phyloP scores from a whole-genome alignment of 2,797 vertebrate genomes.

The Sebastes melanostomus region DNA sequence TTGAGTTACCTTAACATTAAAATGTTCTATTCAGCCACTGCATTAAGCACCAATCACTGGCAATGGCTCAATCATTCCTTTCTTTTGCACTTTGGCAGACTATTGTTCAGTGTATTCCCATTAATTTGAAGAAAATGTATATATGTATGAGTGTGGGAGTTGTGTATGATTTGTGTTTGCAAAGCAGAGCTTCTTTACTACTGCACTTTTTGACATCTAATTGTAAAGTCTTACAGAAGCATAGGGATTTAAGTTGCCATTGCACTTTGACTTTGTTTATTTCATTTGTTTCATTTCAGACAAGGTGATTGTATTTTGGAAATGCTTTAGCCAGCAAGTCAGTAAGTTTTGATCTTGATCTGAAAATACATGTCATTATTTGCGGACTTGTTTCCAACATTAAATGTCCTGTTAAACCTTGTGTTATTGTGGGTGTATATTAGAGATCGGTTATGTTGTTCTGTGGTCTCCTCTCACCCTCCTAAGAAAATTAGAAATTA shows the following conservation, averaged over 20 bases:
- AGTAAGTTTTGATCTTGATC: slow-evolving; percentile 25
- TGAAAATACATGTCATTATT: slow-evolving; percentile 1
- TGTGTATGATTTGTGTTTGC: slow-evolving; percentile 22
- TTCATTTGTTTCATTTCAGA: slow-evolving; percentile 61
- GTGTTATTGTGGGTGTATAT: slow-evolving; percentile 37
- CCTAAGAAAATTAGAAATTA: slow-evolving; percentile 45
- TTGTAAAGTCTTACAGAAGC: slow-evolving; percentile 58
- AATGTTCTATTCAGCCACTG: slow-evolving; percentile 6
- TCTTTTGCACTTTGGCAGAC: slow-evolving; percentile 61
- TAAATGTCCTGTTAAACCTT: slow-evolving; percentile 41
- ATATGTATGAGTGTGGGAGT: background rate
- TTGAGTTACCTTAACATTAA: slow-evolving; percentile 1
- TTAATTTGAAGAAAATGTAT: slow-evolving; percentile 28
- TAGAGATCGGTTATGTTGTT: slow-evolving; percentile 28
- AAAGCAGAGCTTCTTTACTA: slow-evolving; percentile 27
- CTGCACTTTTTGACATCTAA: slow-evolving; percentile 62
- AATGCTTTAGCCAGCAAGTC: slow-evolving; percentile 32
- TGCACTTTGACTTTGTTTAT: slow-evolving; percentile 58
- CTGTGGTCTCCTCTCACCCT: slow-evolving; percentile 35
- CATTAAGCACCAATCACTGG: slow-evolving; percentile 20
- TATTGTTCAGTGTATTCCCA: slow-evolving; percentile 26
- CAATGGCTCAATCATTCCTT: slow-evolving; percentile 54
- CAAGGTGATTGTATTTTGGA: slow-evolving; percentile 73
- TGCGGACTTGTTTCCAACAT: slow-evolving; percentile 37
- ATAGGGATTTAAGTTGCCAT: slow-evolving; percentile 25